These are phyloP conservation scores for Apodemia mormo DNA, from an alignment of 2,888 invertebrate species.

Conservation along the genomic window DNA sequence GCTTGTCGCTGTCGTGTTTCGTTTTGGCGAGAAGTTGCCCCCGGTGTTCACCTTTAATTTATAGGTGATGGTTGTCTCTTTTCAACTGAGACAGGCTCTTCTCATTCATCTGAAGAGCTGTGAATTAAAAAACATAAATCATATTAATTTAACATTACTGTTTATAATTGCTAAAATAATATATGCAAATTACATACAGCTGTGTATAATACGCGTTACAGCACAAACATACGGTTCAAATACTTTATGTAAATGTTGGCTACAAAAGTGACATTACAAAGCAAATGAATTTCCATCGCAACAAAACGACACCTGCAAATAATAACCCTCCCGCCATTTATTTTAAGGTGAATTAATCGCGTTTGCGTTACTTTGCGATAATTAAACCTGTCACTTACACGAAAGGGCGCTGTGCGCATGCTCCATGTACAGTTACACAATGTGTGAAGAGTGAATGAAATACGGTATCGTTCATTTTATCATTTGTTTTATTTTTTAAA, in stretches of 20 bases:
- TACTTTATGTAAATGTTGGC: neutral
- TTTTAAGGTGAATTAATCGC: constrained; percentile 15
- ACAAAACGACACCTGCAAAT: constrained; percentile 5
- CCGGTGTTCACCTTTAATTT: too few species aligned
- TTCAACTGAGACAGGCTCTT: too few species aligned
- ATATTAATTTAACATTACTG: too few species aligned
- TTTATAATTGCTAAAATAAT: too few species aligned
- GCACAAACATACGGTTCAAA: neutral
- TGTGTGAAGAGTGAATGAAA: neutral
- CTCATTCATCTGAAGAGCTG: too few species aligned
- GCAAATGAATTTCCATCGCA: neutral
- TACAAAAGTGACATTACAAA: constrained; percentile 5
- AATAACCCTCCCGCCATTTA: constrained; percentile 4
- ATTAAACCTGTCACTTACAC: constrained; percentile 13
- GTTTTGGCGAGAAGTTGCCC: too few species aligned
- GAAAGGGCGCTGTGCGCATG: constrained; percentile 8
- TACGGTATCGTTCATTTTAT: too few species aligned
- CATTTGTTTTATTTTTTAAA: too few species aligned
- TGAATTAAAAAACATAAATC: too few species aligned
- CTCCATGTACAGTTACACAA: neutral
- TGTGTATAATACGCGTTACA: neutral
- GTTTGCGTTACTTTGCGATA: constrained; percentile 16
- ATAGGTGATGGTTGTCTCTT: too few species aligned
- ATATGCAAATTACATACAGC: neutral
- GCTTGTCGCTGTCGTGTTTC: too few species aligned